Evolutionary conservation across 2,797 vertebrate species (phyloP), one percentile per base, ranked within the genome.

Genomic region (Cryptoprocta ferox): DNA sequence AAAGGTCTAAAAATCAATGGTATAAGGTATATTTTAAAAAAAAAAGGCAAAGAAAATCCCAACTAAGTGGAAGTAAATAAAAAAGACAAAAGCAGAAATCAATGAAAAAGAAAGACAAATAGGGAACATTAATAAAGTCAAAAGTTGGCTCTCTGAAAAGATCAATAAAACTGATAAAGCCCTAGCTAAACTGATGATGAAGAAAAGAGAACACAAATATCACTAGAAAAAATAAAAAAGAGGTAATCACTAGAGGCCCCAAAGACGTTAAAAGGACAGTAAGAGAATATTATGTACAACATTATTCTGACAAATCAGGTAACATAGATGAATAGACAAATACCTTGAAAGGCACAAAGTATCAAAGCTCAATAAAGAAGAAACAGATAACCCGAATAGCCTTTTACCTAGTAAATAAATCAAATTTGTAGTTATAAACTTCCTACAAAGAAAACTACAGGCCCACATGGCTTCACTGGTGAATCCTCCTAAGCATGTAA

Each of bases 341-440:
- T 37, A 89, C 35, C 61, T 70, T 45, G 26, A 76, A 91, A 78
- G 15, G 76, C 21, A 95, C 21, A 59, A 95, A 76, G 8, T 86
- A 82, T 71, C 37, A 82, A 71, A 93, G 50, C 66, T 81, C 35
- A 89, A 15, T 91, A 18, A 61, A 63, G 15, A 71, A 88, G 48
- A 91, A 95, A 15, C 0, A 59, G 73, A 76, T 70, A 94, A 65
- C 13, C 24, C 21, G 15, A 89, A 73, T 48, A 88, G 53, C 15
- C 24, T 39, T 95, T 88, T 37, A 76, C 35, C 42, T 85, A 66
- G n/a, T 59, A 53, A 94, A 68, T 8, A 45, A 84, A 61, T 70
- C 61, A 89, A 75, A 87, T 88, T 6, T 93, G 26, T 66, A 95
- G 30, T 42, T 79, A 91, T 24, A 91, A 93, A 63, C 42, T 89